Conservation (phyloP, 1,140 invertebrate species). For the Venturia canescens region DNA sequence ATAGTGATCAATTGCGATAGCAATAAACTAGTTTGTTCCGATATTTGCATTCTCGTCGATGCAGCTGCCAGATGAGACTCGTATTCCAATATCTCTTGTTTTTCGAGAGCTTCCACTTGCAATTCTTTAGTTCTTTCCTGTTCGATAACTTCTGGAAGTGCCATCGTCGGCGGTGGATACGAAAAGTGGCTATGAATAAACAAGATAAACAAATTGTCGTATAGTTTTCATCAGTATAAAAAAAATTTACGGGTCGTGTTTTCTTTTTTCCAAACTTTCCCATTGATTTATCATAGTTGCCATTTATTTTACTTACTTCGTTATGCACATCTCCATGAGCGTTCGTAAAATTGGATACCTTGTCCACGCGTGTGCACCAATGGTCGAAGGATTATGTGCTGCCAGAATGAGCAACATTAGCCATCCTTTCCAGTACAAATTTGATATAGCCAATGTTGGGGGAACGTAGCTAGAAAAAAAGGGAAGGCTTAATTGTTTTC, state of each 20-base stretch:
- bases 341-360: constrained; percentile 94
- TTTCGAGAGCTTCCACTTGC: constrained; percentile 85
- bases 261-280: no score
- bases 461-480: constrained; percentile 83
- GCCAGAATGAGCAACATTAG: constrained; percentile 91
- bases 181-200: constrained; percentile 79
- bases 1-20: constrained; percentile 87
- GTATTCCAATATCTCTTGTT: constrained; percentile 92
- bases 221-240: no score
- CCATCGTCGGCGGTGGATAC: constrained; percentile 86
- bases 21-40: constrained; percentile 92
- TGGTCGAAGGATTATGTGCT: constrained; percentile 93
- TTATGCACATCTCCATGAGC: constrained; percentile 98
- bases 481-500: constrained; percentile 30
- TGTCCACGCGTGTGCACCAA: constrained; percentile 92
- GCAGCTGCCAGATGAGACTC: constrained; percentile 95
- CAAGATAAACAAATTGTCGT: not conserved
- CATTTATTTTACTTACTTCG: constrained; percentile 81
- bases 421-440: constrained; percentile 97
- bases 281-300: no score
- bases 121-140: constrained; percentile 81
- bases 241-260: no score
- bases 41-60: constrained; percentile 90
- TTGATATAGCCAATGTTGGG: constrained; percentile 92
- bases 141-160: constrained; percentile 80